Evolutionary conservation across 2,888 invertebrate genomes (phyloP).

Genomic region (Cephus runcator): DNA sequence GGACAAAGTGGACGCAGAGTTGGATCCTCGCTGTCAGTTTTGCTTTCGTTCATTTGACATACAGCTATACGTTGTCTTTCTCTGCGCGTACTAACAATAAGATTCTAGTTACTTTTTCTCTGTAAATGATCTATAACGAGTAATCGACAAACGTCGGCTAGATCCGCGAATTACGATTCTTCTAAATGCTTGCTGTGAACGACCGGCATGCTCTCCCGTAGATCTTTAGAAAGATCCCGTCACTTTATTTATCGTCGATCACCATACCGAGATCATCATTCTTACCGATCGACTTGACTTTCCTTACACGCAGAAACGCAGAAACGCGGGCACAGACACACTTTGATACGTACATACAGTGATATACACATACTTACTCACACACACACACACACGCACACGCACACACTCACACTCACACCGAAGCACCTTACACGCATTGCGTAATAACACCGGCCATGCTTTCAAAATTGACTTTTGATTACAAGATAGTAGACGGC

Average conservation of each 20-base stretch:
- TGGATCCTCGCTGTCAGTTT: no score
- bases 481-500: constrained; percentile 13
- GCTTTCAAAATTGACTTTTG: constrained; percentile 3
- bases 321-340: neutral
- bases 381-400: neutral
- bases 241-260: constrained; percentile 37
- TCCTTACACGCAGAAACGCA: neutral
- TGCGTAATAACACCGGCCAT: constrained; percentile 1
- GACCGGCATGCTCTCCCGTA: constrained; percentile 63
- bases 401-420: no score
- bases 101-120: constrained; percentile 24
- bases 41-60: no score
- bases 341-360: fast-evolving
- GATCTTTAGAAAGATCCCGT: constrained; percentile 50
- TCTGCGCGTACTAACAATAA: no score
- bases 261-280: neutral
- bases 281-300: neutral
- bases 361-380: no score
- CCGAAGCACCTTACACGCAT: neutral
- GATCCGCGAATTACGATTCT: neutral
- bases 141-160: no score
- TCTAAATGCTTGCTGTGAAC: constrained; percentile 55
- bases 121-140: constrained; percentile 33
- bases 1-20: no score
- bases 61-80: no score